Conservation (phyloP, 1,140 invertebrate species). For the Nebria ingens region DNA sequence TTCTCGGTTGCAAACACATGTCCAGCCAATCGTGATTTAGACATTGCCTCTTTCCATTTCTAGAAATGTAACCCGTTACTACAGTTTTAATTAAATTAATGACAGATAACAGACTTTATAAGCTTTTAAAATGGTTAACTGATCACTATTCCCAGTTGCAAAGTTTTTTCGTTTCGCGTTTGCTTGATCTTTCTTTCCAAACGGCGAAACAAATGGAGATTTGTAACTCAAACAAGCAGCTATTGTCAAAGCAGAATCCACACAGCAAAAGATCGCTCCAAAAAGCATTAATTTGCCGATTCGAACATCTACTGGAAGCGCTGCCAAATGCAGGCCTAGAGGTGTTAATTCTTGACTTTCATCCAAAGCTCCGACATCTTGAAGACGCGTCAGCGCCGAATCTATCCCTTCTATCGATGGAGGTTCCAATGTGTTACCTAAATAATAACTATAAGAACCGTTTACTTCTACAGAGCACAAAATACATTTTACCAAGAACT, state of each 20-base stretch:
- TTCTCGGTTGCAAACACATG: slow-evolving; percentile 60
- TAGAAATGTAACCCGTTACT: slow-evolving; percentile 30
- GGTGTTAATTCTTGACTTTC: slow-evolving; percentile 68
- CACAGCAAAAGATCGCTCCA: slow-evolving; percentile 83
- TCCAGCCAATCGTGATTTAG: slow-evolving; percentile 47
- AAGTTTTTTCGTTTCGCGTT: slow-evolving; percentile 63
- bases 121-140: slow-evolving; percentile 66
- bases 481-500: slow-evolving; percentile 56
- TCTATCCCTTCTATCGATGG: slow-evolving; percentile 65
- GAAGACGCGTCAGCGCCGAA: slow-evolving; percentile 61
- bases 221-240: slow-evolving; percentile 81
- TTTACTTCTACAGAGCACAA: too few species aligned
- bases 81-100: slow-evolving; percentile 10
- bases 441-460: not conserved
- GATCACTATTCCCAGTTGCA: slow-evolving; percentile 64
- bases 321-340: slow-evolving; percentile 78
- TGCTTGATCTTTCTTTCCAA: slow-evolving; percentile 61
- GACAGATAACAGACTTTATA: slow-evolving; percentile 48
- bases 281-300: slow-evolving; percentile 86
- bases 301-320: slow-evolving; percentile 82
- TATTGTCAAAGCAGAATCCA: slow-evolving; percentile 88
- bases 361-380: slow-evolving; percentile 82
- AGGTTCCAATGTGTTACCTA: slow-evolving; percentile 47
- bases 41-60: slow-evolving; percentile 60
- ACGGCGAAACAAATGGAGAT: slow-evolving; percentile 67